Conservation (phyloP, 2,113 vertebrate genomes). For the Melanotaenia duboulayi region DNA sequence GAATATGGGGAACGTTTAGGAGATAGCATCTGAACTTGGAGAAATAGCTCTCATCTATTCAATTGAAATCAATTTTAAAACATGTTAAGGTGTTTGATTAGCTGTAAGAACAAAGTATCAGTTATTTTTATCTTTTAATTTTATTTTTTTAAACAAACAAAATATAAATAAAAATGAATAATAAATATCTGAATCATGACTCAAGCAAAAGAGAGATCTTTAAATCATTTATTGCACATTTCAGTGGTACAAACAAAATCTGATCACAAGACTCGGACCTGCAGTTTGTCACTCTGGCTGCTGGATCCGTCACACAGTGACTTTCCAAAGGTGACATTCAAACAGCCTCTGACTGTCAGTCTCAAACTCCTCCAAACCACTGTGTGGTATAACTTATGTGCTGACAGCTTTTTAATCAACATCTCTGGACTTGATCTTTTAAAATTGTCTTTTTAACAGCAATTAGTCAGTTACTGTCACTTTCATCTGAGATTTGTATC, state of each 20-base stretch:
- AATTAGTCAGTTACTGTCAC: neutral
- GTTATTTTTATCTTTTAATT: neutral
- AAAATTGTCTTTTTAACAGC: neutral
- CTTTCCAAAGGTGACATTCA: constrained; percentile 22
- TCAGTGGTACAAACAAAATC: constrained; percentile 1
- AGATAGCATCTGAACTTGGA: no score
- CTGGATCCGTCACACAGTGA: constrained; percentile 7
- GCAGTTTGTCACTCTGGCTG: constrained; percentile 1
- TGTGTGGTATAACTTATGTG: neutral
- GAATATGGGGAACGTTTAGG: no score
- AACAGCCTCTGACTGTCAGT: neutral
- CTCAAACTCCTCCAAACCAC: neutral
- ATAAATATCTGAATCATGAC: neutral
- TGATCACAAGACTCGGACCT: neutral
- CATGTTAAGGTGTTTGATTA: no score
- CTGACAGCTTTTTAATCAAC: neutral
- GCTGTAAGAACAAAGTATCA: no score
- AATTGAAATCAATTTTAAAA: no score
- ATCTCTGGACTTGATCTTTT: neutral
- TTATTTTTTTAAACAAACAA: no score
- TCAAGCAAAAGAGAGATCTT: neutral
- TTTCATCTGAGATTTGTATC: neutral
- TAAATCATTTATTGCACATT: constrained; percentile 19
- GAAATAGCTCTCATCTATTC: no score
- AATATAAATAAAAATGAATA: neutral